These are phyloP conservation scores for Zoanthus sansibaricus DNA, from an alignment of 92 coral and sea anemone genomes.

Conservation along the genomic window DNA sequence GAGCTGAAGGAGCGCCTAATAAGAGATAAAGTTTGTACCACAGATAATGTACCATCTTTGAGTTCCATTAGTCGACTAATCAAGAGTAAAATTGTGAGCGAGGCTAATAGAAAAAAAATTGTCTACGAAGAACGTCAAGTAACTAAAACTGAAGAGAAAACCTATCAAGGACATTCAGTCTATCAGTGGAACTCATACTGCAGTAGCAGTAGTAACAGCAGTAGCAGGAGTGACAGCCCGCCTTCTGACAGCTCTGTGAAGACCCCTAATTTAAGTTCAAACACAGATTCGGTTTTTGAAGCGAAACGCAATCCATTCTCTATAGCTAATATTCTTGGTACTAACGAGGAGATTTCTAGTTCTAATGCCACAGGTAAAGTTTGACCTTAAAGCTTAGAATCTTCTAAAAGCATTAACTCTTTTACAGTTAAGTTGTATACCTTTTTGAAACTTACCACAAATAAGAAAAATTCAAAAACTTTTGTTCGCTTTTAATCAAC, in stretches of 20 bases:
- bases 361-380: background rate
- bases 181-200: background rate
- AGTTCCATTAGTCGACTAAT: constrained; percentile 91
- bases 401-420: background rate
- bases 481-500: too few relatives aligned
- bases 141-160: background rate
- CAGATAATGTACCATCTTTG: constrained; percentile 74
- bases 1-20: constrained; percentile 84
- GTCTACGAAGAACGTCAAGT: background rate
- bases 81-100: constrained; percentile 60
- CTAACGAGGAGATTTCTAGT: background rate
- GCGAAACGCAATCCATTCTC: background rate
- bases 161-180: background rate
- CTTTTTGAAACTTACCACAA: too few relatives aligned
- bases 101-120: constrained; percentile 11
- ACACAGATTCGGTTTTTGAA: background rate
- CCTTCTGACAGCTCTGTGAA: constrained; percentile 3
- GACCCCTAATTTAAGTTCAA: background rate
- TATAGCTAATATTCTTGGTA: background rate
- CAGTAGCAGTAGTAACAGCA: background rate
- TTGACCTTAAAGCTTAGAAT: background rate
- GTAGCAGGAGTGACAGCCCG: constrained; percentile 6
- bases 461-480: too few relatives aligned
- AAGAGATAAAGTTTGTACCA: constrained; percentile 75
- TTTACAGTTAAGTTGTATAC: background rate